These are phyloP conservation scores for Thumatha senex DNA, from an alignment of 2,888 invertebrate genomes.

Conservation along the genomic window DNA sequence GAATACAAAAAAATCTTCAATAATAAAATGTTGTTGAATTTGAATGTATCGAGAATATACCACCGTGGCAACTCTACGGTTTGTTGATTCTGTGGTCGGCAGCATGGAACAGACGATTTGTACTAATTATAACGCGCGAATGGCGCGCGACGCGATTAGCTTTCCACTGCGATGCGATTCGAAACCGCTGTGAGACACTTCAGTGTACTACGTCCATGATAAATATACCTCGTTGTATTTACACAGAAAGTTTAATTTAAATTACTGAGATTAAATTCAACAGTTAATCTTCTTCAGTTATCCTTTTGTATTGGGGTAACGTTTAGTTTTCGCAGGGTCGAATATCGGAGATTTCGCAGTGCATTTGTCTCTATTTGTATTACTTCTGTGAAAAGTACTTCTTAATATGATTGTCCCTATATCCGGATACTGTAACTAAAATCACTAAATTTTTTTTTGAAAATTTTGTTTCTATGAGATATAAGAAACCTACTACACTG, in stretches of 20 bases:
- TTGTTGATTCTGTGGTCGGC: conserved; percentile 47
- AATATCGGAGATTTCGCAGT: not conserved
- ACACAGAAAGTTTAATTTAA: conserved; percentile 3
- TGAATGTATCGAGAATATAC: not conserved
- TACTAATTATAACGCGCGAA: conserved; percentile 83
- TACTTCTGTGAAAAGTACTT: too few species aligned
- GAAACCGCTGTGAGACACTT: conserved; percentile 38
- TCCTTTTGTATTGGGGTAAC: not conserved
- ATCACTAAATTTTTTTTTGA: too few species aligned
- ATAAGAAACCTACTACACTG: too few species aligned
- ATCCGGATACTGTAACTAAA: too few species aligned
- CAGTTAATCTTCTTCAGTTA: conserved; percentile 1
- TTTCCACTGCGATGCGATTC: conserved; percentile 59
- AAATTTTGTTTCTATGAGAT: too few species aligned
- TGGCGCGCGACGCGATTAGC: conserved; percentile 73
- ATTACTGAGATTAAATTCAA: not conserved
- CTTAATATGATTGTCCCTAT: too few species aligned
- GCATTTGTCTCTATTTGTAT: not conserved
- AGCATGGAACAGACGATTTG: conserved; percentile 70
- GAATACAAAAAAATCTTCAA: too few species aligned
- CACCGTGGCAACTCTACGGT: conserved; percentile 37
- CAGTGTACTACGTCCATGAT: conserved; percentile 20
- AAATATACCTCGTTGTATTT: conserved; percentile 8
- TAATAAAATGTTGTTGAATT: not conserved
- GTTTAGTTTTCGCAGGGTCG: not conserved